A percentile compares a stretch with the other conserved stretches of the same genome.
phyloP scores from a whole-genome alignment of 2,888 invertebrate genomes.

The Mythimna lalbum region DNA sequence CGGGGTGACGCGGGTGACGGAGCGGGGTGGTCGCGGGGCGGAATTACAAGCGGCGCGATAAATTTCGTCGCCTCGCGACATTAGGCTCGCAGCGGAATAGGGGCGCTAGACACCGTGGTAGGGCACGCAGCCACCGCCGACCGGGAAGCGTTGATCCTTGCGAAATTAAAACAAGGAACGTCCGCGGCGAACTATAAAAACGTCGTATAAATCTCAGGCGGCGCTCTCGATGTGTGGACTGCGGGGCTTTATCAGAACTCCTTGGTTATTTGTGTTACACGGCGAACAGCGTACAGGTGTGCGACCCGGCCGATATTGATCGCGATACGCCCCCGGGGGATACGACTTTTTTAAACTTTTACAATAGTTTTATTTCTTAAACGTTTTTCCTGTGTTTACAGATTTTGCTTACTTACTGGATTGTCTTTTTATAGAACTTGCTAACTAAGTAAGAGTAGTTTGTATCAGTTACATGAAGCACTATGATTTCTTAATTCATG shows the following conservation, averaged over 20 bases:
- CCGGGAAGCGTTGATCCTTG: constrained; percentile 80
- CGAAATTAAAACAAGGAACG: constrained; percentile 88
- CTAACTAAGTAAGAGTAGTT: background rate
- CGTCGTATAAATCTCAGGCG: constrained; percentile 84
- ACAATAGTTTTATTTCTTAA: constrained; percentile 51
- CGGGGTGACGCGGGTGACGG: constrained; percentile 82
- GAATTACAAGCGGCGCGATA: constrained; percentile 89
- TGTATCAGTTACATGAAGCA: background rate
- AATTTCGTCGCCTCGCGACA: constrained; percentile 88
- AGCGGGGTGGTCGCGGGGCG: constrained; percentile 78
- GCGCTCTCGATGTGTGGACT: constrained; percentile 80
- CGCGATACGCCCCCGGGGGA: constrained; percentile 67
- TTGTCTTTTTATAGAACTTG: constrained; percentile 2
- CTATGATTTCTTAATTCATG: no score
- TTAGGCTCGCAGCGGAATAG: constrained; percentile 84
- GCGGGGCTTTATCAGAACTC: constrained; percentile 79
- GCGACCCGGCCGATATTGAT: constrained; percentile 75
- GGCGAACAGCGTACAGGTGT: constrained; percentile 79
- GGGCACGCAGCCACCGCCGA: constrained; percentile 65
- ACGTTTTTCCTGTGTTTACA: constrained; percentile 22
- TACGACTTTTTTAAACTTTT: constrained; percentile 60
- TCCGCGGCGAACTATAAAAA: constrained; percentile 86
- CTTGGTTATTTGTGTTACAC: constrained; percentile 81
- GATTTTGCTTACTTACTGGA: constrained; percentile 18
- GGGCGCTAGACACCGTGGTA: constrained; percentile 70